Evolutionary conservation across 2,113 vertebrate species (phyloP).

Genomic region (Zapornia atra): DNA sequence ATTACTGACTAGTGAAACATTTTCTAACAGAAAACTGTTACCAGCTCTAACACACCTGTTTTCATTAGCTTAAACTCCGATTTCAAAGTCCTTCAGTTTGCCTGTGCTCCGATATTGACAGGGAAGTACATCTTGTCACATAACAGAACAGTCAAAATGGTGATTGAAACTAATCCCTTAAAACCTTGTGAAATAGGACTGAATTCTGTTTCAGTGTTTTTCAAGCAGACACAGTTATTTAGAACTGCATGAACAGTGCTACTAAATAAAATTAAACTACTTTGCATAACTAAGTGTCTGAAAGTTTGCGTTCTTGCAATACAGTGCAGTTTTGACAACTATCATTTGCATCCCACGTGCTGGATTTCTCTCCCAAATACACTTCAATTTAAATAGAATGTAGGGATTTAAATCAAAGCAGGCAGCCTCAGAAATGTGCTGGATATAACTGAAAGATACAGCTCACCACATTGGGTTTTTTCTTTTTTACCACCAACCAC

Average conservation of each 20-base stretch:
- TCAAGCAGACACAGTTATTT: not conserved
- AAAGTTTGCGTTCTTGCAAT: not conserved
- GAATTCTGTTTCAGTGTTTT: not conserved
- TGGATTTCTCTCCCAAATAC: not conserved
- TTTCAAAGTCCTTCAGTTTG: not conserved
- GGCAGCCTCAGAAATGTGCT: not conserved
- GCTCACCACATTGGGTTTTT: not conserved
- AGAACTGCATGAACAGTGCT: not conserved
- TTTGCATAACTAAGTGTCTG: not conserved
- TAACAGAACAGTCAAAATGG: not conserved
- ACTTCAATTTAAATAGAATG: not conserved
- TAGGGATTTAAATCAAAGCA: not conserved
- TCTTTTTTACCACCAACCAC: conserved; percentile 56
- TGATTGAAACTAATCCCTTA: not conserved
- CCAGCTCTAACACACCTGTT: not conserved
- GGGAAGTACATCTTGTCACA: not conserved
- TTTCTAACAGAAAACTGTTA: not conserved
- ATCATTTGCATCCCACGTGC: not conserved
- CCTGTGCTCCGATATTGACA: not conserved
- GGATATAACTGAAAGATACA: not conserved
- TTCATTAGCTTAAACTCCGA: not conserved
- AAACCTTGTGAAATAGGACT: not conserved
- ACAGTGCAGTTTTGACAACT: not conserved
- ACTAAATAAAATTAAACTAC: not conserved
- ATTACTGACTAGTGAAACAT: not conserved